Evolutionary conservation across 2,113 vertebrate genomes (phyloP).

Genomic region (Pleuronectes platessa): DNA sequence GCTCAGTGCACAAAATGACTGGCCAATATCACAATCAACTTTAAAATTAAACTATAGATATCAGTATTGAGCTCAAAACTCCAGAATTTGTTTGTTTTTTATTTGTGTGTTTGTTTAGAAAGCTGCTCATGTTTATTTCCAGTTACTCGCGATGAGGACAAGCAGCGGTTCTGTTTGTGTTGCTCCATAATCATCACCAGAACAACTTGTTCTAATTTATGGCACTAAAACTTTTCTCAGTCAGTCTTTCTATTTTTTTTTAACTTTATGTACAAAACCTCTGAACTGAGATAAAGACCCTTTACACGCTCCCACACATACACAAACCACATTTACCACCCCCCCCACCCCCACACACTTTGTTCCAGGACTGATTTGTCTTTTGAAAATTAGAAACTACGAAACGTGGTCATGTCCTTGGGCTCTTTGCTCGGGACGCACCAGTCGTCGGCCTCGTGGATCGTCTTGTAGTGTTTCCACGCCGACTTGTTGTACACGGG

Average conservation of each 20-base stretch:
- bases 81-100: too few species aligned
- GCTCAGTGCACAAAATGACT: too few species aligned
- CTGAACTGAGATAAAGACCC: not conserved
- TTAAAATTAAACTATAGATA: not conserved
- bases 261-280: not conserved
- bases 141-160: too few species aligned
- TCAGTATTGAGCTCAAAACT: not conserved
- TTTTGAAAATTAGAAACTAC: slow-evolving; percentile 83
- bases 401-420: slow-evolving; percentile 96
- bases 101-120: not conserved
- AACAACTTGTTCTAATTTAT: not conserved
- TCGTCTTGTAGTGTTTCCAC: slow-evolving; percentile 96
- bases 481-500: slow-evolving; percentile 97
- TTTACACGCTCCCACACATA: not conserved
- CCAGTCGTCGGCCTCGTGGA: slow-evolving; percentile 96
- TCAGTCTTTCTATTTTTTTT: not conserved
- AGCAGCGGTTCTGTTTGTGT: not conserved
- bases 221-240: not conserved
- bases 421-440: slow-evolving; percentile 96
- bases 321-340: not conserved
- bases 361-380: not conserved
- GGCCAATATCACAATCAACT: too few species aligned
- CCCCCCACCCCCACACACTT: not conserved
- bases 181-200: too few species aligned
- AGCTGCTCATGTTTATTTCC: not conserved